A percentile compares a stretch with the other conserved stretches of the same genome.
phyloP scores from a whole-genome alignment of 2,797 vertebrate genomes.

The Euphonia xanthogaster region DNA sequence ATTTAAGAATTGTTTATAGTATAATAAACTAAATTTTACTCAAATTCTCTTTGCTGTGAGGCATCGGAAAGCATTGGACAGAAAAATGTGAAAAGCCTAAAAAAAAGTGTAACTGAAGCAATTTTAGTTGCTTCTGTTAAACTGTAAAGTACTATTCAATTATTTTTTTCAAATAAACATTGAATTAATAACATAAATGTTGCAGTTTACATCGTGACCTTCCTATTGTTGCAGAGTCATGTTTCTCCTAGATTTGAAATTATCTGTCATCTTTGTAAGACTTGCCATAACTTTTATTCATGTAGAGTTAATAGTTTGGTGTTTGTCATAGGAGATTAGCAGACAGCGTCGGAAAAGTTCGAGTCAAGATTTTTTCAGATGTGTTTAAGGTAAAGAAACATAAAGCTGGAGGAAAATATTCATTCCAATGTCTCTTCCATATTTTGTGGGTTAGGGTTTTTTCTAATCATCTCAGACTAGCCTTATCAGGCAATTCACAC shows the following conservation, averaged over 20 bases:
- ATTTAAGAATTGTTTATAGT: background rate
- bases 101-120: background rate
- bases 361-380: background rate
- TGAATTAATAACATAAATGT: background rate
- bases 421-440: background rate
- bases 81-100: background rate
- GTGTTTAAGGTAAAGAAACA: background rate
- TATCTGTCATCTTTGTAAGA: background rate
- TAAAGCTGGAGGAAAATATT: background rate
- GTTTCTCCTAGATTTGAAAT: background rate
- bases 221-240: background rate
- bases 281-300: background rate
- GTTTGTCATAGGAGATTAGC: background rate
- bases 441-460: background rate
- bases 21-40: background rate
- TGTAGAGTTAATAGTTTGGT: background rate
- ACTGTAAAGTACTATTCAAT: background rate
- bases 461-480: background rate
- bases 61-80: background rate
- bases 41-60: background rate
- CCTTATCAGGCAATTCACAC: background rate
- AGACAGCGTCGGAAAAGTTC: background rate
- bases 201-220: background rate
- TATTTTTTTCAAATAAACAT: background rate
- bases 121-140: background rate